Percentiles rank a stretch among this genome's conserved stretches.
These are phyloP conservation scores for Tubulanus polymorphus DNA, from an alignment of 2,888 invertebrate genomes.

Conservation along the genomic window DNA sequence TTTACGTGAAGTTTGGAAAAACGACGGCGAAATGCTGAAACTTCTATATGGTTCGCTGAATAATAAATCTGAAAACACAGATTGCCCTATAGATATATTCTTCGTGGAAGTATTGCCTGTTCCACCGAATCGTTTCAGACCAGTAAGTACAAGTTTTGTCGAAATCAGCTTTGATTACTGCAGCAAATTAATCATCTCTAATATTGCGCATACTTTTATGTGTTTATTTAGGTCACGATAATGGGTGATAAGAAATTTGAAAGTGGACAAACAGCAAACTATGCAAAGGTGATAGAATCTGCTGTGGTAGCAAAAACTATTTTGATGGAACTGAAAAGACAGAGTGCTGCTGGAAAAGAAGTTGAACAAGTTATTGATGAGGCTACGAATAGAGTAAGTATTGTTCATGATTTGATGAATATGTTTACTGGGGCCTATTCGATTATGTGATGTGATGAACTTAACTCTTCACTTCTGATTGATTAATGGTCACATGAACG, in stretches of 20 bases:
- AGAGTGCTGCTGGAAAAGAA: no score
- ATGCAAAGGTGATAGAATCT: constrained; percentile 60
- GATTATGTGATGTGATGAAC: no score
- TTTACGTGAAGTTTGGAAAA: constrained; percentile 57
- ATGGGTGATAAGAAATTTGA: constrained; percentile 67
- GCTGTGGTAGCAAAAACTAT: no score
- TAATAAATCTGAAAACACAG: constrained; percentile 5
- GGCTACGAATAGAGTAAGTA: no score
- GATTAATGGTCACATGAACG: no score
- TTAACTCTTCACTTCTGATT: no score
- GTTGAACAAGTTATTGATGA: no score
- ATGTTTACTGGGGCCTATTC: no score
- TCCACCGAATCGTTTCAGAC: constrained; percentile 80
- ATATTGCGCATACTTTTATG: constrained; percentile 1
- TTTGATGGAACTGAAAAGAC: no score
- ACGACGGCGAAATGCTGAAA: constrained; percentile 66
- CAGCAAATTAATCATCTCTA: neutral
- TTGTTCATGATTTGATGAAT: no score
- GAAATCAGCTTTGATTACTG: no score
- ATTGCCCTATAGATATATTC: constrained; percentile 72
- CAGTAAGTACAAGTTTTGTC: constrained; percentile 61
- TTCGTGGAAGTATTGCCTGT: constrained; percentile 83
- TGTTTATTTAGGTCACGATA: constrained; percentile 53
- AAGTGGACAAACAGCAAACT: constrained; percentile 67
- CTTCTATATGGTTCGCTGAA: constrained; percentile 56